Evolutionary conservation across 1,140 invertebrate species (phyloP).

Genomic region (Chrysomallon squamiferum): DNA sequence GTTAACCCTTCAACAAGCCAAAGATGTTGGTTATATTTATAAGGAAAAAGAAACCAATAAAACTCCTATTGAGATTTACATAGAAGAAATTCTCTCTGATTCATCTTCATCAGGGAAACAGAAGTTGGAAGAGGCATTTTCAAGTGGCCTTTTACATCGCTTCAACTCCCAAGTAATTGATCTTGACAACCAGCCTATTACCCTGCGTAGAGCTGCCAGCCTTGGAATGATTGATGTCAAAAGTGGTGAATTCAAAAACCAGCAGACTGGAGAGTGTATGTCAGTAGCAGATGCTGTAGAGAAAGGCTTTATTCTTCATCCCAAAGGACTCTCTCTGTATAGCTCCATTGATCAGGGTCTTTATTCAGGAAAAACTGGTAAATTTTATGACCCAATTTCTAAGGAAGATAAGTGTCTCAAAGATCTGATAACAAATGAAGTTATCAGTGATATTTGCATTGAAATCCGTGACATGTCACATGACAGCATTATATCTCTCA

Average conservation of each 20-base stretch:
- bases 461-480: conserved; percentile 68
- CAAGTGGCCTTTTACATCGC: conserved; percentile 47
- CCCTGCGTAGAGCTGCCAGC: conserved; percentile 49
- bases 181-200: conserved; percentile 55
- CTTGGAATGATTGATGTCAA: conserved; percentile 71
- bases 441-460: conserved; percentile 75
- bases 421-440: conserved; percentile 74
- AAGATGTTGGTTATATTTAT: conserved; percentile 41
- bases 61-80: conserved; percentile 50
- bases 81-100: conserved; percentile 47
- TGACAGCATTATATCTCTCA: conserved; percentile 44
- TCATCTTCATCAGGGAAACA: conserved; percentile 36
- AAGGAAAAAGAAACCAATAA: conserved; percentile 33
- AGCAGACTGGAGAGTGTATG: conserved; percentile 80
- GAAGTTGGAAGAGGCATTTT: conserved; percentile 51
- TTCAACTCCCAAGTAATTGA: conserved; percentile 57
- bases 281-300: conserved; percentile 80
- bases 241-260: conserved; percentile 79
- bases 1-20: conserved; percentile 34
- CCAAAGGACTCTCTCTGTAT: conserved; percentile 76
- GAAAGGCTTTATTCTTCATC: conserved; percentile 51
- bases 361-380: conserved; percentile 81
- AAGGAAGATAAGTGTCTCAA: conserved; percentile 80
- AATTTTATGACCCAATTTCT: conserved; percentile 76
- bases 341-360: conserved; percentile 85